Percentiles rank a stretch among this genome's conserved stretches.
phyloP scores from a whole-genome alignment of 2,113 vertebrate species.

The Pyrgilauda ruficollis region DNA sequence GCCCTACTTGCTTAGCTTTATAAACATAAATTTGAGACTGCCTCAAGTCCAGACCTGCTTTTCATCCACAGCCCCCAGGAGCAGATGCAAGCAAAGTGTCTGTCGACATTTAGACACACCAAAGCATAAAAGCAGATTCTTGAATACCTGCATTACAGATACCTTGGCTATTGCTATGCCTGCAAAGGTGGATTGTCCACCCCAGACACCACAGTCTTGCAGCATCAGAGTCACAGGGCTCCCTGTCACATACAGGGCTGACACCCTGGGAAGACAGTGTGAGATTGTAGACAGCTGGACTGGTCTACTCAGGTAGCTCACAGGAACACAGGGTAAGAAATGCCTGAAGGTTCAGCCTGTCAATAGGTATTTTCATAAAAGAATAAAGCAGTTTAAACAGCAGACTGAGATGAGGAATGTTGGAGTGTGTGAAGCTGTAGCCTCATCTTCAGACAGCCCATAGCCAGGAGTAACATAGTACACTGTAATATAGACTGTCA shows the following conservation, averaged over 20 bases:
- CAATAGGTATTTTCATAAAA: neutral
- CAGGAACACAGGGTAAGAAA: neutral
- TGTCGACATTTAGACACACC: neutral
- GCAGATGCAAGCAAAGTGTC: neutral
- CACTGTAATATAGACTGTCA: neutral
- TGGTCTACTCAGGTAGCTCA: neutral
- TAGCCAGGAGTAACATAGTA: neutral
- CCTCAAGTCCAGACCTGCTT: neutral
- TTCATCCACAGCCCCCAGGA: neutral
- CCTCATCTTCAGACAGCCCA: neutral
- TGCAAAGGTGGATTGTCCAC: neutral
- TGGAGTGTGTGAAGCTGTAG: neutral
- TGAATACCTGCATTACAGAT: neutral
- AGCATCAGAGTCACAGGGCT: neutral
- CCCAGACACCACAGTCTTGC: neutral
- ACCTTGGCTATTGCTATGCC: neutral
- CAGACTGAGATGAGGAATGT: neutral
- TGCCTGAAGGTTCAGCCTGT: neutral
- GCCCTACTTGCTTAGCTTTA: neutral
- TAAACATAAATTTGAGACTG: neutral
- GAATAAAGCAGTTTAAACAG: neutral
- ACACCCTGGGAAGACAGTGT: accelerated
- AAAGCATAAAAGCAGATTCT: neutral
- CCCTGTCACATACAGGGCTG: neutral
- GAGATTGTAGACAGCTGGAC: neutral